These are phyloP conservation scores for Ophthalmolycus amberensis DNA, from an alignment of 2,113 vertebrate genomes.

Conservation along the genomic window DNA sequence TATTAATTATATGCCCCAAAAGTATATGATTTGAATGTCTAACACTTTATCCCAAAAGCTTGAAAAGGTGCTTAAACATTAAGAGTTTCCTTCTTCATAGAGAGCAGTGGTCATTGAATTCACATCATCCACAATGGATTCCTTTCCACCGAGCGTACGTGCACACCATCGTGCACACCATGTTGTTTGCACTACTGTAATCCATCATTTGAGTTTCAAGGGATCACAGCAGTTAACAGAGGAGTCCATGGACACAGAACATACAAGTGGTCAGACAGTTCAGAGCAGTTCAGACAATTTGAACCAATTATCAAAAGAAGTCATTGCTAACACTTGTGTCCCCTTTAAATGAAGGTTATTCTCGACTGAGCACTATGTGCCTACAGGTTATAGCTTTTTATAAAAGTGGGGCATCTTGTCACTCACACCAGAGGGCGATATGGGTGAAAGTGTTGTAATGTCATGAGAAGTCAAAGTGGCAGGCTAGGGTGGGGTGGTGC, in stretches of 20 bases:
- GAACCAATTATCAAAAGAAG: neutral
- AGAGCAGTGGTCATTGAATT: neutral
- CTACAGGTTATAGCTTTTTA: neutral
- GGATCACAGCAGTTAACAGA: neutral
- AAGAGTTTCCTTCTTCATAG: neutral
- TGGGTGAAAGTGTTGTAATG: too few relatives aligned
- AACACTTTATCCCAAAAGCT: neutral
- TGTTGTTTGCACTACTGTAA: neutral
- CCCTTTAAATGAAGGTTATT: neutral
- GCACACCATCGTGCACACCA: too few relatives aligned
- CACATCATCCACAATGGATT: neutral
- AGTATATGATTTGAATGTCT: neutral
- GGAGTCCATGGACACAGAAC: neutral
- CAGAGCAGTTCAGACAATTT: neutral
- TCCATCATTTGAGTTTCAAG: neutral
- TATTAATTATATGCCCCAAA: neutral
- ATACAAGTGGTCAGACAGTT: neutral
- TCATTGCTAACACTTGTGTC: neutral
- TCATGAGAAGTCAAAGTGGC: too few relatives aligned
- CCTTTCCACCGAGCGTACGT: neutral
- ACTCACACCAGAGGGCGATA: too few relatives aligned
- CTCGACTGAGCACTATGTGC: too few relatives aligned
- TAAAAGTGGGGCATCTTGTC: too few relatives aligned
- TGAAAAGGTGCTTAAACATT: rapidly evolving
- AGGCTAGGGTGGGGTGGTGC: too few relatives aligned